Evolutionary conservation across 2,113 vertebrate species (phyloP), one percentile per base, ranked within the genome.

Genomic region (Aramus guarauna): DNA sequence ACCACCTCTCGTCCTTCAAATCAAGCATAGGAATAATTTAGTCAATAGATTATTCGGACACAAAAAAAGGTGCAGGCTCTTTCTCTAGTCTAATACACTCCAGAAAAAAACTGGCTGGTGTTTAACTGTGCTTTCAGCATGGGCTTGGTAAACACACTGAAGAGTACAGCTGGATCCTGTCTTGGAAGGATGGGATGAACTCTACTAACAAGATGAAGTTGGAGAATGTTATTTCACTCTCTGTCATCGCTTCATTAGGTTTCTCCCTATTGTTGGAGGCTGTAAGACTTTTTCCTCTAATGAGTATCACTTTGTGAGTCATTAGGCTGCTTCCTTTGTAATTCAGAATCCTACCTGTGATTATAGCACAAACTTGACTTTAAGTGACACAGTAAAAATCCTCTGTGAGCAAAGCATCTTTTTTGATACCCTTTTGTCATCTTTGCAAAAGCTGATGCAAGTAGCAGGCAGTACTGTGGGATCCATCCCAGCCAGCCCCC

Each of bases 231-330:
- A 91, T 89, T 96, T 88, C 58, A 86, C 36, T 21, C 75, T 66
- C 79, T 92, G 79, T 87, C 76, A 94, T 86, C 73, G 84, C 88
- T 93, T 94, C 91, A 90, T 91, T 92, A 92, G 68, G 87, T n/a
- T 92, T 86, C 47, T 91, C 56, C 27, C 60, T 88, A 12, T 60
- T 89, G 91, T 82, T 92, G 76, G 58, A 96, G 41, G 60, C 53
- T 64, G 8, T 19, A 43, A 83, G 72, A 55, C 26, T 72, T 84
- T 63, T 77, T 75, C 60, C 34, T 87, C 73, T 91, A 81, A 92
- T 29, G 48, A 89, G 53, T 94, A 94, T 88, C 45, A 64, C 81
- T 91, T 94, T 79, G 43, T 95, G 80, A 94, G 58, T 81, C 83
- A 81, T 81, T 79, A 95, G 56, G 60, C 22, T 92, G 60, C 53